Evolutionary conservation across 2,888 invertebrate genomes (phyloP).

Genomic region (Apodemia hepburni): DNA sequence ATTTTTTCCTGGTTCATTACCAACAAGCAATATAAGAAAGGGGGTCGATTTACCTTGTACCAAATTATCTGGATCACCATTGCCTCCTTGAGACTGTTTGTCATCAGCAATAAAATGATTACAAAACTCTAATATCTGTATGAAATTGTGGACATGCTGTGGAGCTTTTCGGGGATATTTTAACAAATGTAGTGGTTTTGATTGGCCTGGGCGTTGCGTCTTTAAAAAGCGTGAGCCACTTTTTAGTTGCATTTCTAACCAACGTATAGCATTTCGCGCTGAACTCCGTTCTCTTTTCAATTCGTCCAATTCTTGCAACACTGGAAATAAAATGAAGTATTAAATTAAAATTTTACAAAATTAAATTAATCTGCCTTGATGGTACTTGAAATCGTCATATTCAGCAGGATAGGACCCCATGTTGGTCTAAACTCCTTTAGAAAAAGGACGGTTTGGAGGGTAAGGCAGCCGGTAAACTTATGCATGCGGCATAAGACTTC

Average conservation of each 20-base stretch:
- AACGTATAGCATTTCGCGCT: constrained; percentile 95
- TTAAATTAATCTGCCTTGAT: too few relatives aligned
- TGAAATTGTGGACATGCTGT: constrained; percentile 82
- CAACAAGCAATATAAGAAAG: constrained; percentile 90
- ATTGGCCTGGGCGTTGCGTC: constrained; percentile 92
- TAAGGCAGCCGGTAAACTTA: too few relatives aligned
- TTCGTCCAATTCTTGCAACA: constrained; percentile 93
- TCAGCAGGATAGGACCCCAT: too few relatives aligned
- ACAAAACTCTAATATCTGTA: constrained; percentile 92
- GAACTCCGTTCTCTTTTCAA: constrained; percentile 91
- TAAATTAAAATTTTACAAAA: too few relatives aligned
- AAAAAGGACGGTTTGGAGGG: too few relatives aligned
- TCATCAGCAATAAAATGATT: constrained; percentile 83
- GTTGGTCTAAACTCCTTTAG: too few relatives aligned
- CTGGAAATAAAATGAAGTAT: constrained; percentile 70
- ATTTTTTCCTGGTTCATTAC: constrained; percentile 60
- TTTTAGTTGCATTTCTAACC: constrained; percentile 93
- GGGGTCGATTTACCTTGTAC: constrained; percentile 59
- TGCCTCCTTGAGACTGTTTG: constrained; percentile 53
- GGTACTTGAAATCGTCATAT: too few relatives aligned
- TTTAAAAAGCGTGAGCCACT: constrained; percentile 93
- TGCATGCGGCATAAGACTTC: too few relatives aligned
- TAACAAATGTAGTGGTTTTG: constrained; percentile 82
- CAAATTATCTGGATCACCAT: constrained; percentile 55
- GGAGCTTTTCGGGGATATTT: constrained; percentile 68